Evolutionary conservation across 2,888 invertebrate species (phyloP).

Genomic region (Arrhopalites spinosus): DNA sequence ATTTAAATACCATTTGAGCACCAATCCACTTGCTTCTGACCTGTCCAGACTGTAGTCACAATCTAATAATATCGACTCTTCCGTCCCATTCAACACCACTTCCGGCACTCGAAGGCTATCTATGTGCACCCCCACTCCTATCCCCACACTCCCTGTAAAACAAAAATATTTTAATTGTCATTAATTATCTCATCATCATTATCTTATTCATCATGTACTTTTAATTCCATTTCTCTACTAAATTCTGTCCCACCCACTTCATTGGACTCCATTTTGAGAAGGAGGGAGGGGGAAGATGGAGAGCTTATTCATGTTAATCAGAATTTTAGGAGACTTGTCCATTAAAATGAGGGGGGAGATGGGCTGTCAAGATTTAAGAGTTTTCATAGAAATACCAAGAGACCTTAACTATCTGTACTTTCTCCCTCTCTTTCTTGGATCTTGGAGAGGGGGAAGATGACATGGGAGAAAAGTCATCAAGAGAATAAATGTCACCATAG

Average conservation of each 20-base stretch:
- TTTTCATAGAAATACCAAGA: constrained; percentile 1
- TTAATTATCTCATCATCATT: too few species aligned
- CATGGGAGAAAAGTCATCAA: neutral
- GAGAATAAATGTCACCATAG: constrained; percentile 34
- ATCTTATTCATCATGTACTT: too few species aligned
- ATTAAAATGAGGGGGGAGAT: too few species aligned
- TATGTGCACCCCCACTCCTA: constrained; percentile 64
- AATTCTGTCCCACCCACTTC: too few species aligned
- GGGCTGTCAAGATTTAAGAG: neutral
- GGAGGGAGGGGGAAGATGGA: neutral
- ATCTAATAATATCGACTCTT: constrained; percentile 68
- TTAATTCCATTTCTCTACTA: too few species aligned
- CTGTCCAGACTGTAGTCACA: constrained; percentile 70
- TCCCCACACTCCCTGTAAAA: constrained; percentile 21
- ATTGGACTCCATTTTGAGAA: too few species aligned
- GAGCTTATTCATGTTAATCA: constrained; percentile 33
- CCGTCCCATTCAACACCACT: constrained; percentile 66
- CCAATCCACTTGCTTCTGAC: constrained; percentile 66
- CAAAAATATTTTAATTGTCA: neutral
- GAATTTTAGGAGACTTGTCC: neutral
- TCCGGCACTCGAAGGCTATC: constrained; percentile 68
- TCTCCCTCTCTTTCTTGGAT: too few species aligned
- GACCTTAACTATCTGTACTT: too few species aligned
- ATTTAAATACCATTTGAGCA: constrained; percentile 77
- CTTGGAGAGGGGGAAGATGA: too few species aligned